Percentiles rank a stretch among this genome's conserved stretches.
phyloP scores from a whole-genome alignment of 2,888 invertebrate genomes.

The Pomacea canaliculata region DNA sequence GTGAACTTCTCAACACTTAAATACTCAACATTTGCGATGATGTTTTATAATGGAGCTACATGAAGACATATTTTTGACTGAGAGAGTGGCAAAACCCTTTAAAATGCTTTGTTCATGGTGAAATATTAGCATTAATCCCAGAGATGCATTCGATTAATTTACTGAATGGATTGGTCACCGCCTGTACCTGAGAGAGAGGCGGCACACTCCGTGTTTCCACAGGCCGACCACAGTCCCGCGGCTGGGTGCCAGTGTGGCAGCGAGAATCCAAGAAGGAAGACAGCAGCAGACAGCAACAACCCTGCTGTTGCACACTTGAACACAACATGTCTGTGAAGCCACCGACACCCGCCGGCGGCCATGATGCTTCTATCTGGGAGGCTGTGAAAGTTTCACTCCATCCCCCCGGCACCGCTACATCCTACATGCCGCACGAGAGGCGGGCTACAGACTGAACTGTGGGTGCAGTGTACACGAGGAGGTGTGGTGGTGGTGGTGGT shows the following conservation, averaged over 20 bases:
- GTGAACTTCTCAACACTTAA: neutral
- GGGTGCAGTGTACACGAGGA: neutral
- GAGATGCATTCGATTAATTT: neutral
- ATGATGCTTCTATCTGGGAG: neutral
- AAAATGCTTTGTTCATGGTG: no score
- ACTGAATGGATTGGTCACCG: no score
- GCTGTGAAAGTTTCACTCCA: neutral
- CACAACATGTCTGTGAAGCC: neutral
- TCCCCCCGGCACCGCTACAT: neutral
- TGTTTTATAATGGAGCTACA: no score
- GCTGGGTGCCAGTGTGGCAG: neutral
- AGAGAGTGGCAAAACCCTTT: no score
- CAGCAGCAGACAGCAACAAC: neutral
- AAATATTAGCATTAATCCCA: neutral
- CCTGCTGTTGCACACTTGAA: neutral
- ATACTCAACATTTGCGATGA: no score
- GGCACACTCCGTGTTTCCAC: neutral
- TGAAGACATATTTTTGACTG: no score
- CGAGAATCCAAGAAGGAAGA: neutral
- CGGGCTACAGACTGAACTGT: neutral
- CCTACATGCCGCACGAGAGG: neutral
- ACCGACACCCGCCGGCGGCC: neutral
- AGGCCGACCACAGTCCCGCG: conserved; percentile 1
- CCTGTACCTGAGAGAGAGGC: neutral
- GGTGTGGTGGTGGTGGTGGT: neutral